phyloP scores from a whole-genome alignment of 1,140 invertebrate species.

The Zophobas atratus region DNA sequence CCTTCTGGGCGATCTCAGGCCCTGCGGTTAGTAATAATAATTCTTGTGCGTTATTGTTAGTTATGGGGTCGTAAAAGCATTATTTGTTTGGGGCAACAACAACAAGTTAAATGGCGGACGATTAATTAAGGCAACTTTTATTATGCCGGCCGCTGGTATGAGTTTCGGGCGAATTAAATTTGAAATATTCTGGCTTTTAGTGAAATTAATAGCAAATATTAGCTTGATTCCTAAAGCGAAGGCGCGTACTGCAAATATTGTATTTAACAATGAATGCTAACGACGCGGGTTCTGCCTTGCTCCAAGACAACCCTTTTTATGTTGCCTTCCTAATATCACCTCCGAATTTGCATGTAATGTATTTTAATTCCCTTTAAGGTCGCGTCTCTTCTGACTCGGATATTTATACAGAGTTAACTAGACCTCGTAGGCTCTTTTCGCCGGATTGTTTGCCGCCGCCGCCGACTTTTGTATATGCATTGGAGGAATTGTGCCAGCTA shows the following conservation, averaged over 20 bases:
- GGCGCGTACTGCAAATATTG: conserved; percentile 59
- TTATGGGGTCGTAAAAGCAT: conserved; percentile 5
- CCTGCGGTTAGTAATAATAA: no score
- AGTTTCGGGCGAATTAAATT: conserved; percentile 53
- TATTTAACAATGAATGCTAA: conserved; percentile 62
- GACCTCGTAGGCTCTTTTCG: conserved; percentile 18
- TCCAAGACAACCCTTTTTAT: conserved; percentile 59
- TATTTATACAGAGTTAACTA: conserved; percentile 42
- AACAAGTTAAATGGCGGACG: neutral
- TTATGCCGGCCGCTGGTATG: conserved; percentile 23
- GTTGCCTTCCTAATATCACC: conserved; percentile 59
- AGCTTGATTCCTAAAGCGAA: conserved; percentile 58
- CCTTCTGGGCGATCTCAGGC: no score
- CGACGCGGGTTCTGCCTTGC: conserved; percentile 49
- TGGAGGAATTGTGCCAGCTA: conserved; percentile 14
- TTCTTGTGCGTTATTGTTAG: neutral
- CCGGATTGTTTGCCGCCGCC: conserved; percentile 31
- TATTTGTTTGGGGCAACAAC: conserved; percentile 12
- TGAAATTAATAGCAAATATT: conserved; percentile 62
- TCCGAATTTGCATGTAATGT: conserved; percentile 60
- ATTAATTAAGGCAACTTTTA: conserved; percentile 45
- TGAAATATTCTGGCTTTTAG: conserved; percentile 55
- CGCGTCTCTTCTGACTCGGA: conserved; percentile 19
- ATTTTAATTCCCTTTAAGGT: conserved; percentile 51
- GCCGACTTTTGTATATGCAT: conserved; percentile 27